Conservation (phyloP, 1,140 invertebrate species). For the Vanessa atalanta region DNA sequence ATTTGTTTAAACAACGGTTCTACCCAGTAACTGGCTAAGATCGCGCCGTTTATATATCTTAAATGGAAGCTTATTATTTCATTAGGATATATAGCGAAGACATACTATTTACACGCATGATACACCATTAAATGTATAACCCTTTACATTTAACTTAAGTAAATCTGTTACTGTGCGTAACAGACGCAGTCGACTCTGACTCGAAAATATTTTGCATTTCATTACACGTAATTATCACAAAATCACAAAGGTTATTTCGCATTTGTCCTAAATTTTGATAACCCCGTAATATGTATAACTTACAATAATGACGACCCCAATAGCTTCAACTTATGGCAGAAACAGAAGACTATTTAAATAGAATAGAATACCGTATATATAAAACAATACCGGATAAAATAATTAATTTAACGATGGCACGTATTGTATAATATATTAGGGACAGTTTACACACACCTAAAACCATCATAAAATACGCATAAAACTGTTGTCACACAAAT, state of each 20-base stretch:
- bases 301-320: background rate
- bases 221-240: background rate
- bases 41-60: too few relatives aligned
- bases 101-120: background rate
- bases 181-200: background rate
- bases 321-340: background rate
- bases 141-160: background rate
- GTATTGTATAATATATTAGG: background rate
- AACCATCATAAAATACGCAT: background rate
- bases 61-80: too few relatives aligned
- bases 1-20: too few relatives aligned
- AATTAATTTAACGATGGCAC: background rate
- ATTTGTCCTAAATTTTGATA: too few relatives aligned
- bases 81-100: background rate
- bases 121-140: background rate
- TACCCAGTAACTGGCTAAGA: too few relatives aligned
- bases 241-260: too few relatives aligned
- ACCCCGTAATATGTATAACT: background rate
- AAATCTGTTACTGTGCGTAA: background rate
- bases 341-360: background rate
- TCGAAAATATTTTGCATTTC: background rate
- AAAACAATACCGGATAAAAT: background rate
- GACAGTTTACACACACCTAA: background rate
- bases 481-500: background rate
- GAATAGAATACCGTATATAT: background rate